Evolutionary conservation across 2,888 invertebrate species (phyloP), one percentile per base, ranked within the genome.

Genomic region (Germaria angustata): DNA sequence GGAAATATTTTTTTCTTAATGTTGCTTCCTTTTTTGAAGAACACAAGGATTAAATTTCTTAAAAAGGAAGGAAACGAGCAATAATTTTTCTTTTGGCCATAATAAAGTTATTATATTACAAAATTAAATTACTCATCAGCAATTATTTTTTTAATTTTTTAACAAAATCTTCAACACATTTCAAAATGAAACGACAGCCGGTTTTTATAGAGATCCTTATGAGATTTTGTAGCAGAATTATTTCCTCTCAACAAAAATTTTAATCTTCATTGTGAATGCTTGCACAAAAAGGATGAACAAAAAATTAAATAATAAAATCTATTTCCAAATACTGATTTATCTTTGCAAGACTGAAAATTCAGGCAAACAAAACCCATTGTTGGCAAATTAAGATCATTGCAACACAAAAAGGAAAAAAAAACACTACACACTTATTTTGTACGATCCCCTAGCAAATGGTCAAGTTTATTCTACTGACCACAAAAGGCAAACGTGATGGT

Each of bases 401-500:
- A 66, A 51, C 8, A 49, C 13, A 46, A 20, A 9, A 17, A 20
- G 46, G 20, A 20, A 7, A 46, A 17, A 20, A 7, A 20, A 49
- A 49, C 13, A 8, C 13, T 8, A 17, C 44, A 53, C 55, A 32
- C 11, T 22, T n/a, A 41, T 63, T 28, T 28, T 53, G 63, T 49
- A 32, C 39, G 53, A 76, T 28, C 7, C 39, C 44, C 57, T 36
- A 22, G 53, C 76, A 72, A 81, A 81, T 81, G 81, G 76, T 66
- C 71, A 71, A 59, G n/a, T 41, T 22, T 65, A n/a, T 65, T 44
- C 15, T 80, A 2, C 28, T 81, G 81, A 81, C 81, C 81, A 81
- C 81, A 80, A 81, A 81, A 76, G 76, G 81, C 81, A 76, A 81
- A 72, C 22, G 39, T 49, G 57, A 69, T 41, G 15, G 51, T 76